phyloP scores from a whole-genome alignment of 2,113 vertebrate species.

The Puffinus mauretanicus region DNA sequence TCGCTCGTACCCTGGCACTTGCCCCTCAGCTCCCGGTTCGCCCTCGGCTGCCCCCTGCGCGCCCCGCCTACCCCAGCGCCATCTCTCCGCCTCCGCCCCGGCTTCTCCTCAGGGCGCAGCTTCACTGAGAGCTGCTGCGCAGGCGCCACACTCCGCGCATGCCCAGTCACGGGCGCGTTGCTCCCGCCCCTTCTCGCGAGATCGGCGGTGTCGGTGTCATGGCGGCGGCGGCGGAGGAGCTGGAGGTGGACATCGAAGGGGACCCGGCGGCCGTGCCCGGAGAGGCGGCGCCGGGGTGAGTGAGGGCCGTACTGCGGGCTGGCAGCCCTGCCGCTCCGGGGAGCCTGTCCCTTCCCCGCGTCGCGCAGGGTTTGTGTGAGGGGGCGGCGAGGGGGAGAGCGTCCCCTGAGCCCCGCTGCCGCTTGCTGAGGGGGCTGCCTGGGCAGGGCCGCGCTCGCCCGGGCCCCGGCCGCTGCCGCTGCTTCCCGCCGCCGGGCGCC shows the following conservation, averaged over 20 bases:
- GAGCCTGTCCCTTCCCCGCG: accelerated
- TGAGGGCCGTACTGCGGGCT: background rate
- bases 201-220: conserved; percentile 59
- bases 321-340: too few relatives aligned
- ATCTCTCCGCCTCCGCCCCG: background rate
- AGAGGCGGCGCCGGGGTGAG: conserved; percentile 55
- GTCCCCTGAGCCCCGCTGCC: background rate
- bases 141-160: background rate
- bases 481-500: background rate
- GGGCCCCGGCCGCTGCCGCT: too few relatives aligned
- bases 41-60: background rate
- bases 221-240: conserved; percentile 81
- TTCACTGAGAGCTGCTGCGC: background rate
- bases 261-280: conserved; percentile 71
- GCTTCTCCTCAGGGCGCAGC: background rate
- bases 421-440: background rate
- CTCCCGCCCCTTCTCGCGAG: background rate
- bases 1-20: background rate
- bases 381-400: background rate
- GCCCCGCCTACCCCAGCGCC: conserved; percentile 20
- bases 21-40: background rate
- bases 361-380: background rate
- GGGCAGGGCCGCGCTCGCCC: background rate
- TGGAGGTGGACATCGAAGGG: conserved; percentile 91
- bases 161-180: background rate